These are phyloP conservation scores for Hemiprocne comata DNA, from an alignment of 2,113 vertebrate genomes.

Conservation along the genomic window DNA sequence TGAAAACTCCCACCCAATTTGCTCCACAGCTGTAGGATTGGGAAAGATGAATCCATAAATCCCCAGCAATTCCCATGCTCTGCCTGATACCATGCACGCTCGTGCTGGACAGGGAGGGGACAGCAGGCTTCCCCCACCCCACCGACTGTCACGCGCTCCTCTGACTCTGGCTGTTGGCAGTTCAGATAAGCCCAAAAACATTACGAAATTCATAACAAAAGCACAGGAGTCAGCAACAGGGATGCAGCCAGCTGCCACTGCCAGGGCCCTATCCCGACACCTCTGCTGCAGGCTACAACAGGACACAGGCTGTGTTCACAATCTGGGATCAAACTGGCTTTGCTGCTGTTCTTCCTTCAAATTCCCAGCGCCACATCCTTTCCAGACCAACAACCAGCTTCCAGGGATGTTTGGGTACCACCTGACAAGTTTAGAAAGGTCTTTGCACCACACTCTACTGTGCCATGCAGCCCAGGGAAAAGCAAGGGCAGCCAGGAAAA, in stretches of 20 bases:
- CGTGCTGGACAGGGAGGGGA: accelerated
- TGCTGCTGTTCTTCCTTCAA: neutral
- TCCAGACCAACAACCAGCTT: neutral
- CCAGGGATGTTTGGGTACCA: neutral
- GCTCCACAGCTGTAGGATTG: accelerated
- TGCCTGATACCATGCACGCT: neutral
- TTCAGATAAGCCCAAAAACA: slow-evolving; percentile 19
- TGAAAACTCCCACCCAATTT: accelerated
- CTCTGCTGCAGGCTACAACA: neutral
- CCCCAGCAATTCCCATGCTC: neutral
- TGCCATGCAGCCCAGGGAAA: neutral
- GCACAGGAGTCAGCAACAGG: slow-evolving; percentile 21
- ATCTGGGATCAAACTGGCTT: neutral
- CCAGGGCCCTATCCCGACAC: neutral
- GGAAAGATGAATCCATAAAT: neutral
- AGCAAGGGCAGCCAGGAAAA: accelerated
- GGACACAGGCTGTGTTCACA: accelerated
- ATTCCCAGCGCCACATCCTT: neutral
- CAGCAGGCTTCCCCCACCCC: neutral
- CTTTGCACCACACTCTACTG: accelerated
- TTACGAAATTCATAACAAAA: slow-evolving; percentile 23
- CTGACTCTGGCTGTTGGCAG: neutral
- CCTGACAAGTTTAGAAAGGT: neutral
- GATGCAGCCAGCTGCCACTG: neutral
- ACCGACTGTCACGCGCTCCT: neutral